Base-by-base conservation (phyloP, 1,140 invertebrate genomes). In the Halesus radiatus region DNA sequence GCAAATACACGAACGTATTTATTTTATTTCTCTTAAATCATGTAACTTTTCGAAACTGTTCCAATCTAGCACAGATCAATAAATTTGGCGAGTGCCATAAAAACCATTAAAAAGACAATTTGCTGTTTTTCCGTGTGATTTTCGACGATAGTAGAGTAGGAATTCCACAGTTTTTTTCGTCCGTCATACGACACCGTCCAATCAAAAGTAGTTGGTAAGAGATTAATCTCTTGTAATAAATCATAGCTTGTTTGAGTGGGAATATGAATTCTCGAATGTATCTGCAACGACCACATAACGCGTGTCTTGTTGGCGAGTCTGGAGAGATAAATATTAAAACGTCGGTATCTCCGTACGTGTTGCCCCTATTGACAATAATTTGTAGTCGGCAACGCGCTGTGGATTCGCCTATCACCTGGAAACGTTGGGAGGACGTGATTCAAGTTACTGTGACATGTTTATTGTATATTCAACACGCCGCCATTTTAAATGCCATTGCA, bases 401-500 rank as follows among this genome's bases (percentile, higher is more conserved):
- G 3, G 62, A 26, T 26, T 26, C 22, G 20, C 62, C 18, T 60
- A 60, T 60, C n/a, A 66, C 16, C 32, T 50, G 22, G 72, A 37
- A 72, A 20, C 8, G 7, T 16, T n/a, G 29, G 7, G 23, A 37
- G 72, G 29, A 54, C 72, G 72, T 56, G 72, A 54, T 54, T 29
- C 52, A 54, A 52, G 16, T 54, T 74, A 56, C 23, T 20, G 52
- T 56, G 53, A 74, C 54, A 74, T 56, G 26, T 54, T 74, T 74
- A 74, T 74, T 74, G 29, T 70, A 50, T 20, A 20, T 50, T 70
- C 66, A 45, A 50, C 72, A 23, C 52, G 23, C 26, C 72, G 72
- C 72, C 23, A n/a, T 29, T 74, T 20, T 29, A 50, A n/a, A 29
- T 66, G 74, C 60, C 56, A 62, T 62, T 76, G 62, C 22, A 77